Percentiles rank a stretch among this genome's conserved stretches.
phyloP scores from a whole-genome alignment of 2,888 invertebrate genomes.

The Aleiodes alternator region DNA sequence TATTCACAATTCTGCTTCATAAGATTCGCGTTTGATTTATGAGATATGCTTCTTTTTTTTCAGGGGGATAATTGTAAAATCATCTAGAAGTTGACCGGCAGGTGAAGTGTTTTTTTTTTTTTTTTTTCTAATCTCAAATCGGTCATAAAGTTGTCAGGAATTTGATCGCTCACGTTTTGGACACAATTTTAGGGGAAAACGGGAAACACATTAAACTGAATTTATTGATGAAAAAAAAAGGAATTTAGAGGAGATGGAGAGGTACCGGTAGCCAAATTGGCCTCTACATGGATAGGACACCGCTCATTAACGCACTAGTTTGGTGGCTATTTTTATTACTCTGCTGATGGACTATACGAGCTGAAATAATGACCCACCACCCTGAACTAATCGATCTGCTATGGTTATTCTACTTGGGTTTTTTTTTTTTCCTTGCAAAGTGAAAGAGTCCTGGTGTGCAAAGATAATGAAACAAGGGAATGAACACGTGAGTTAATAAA shows the following conservation, averaged over 20 bases:
- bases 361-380: constrained; percentile 30
- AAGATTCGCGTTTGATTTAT: neutral
- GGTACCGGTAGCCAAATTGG: constrained; percentile 15
- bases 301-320: constrained; percentile 26
- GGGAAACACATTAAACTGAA: neutral
- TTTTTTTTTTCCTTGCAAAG: constrained; percentile 13
- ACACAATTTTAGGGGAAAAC: constrained; percentile 1
- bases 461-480: constrained; percentile 13
- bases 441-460: constrained; percentile 4
- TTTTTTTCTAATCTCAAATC: neutral
- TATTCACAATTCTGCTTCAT: no score
- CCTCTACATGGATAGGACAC: neutral
- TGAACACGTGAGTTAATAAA: neutral
- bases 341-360: constrained; percentile 13
- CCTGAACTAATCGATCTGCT: constrained; percentile 43
- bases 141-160: constrained; percentile 4
- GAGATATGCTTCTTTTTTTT: neutral
- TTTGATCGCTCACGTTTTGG: neutral
- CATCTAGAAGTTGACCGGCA: constrained; percentile 1
- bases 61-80: neutral
- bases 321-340: constrained; percentile 12
- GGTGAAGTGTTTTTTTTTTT: constrained; percentile 1
- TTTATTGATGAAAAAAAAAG: neutral
- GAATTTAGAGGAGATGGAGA: neutral
- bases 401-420: constrained; percentile 29